These are phyloP conservation scores for Lysiphlebus fabarum DNA, from an alignment of 1,140 invertebrate species.

Conservation along the genomic window DNA sequence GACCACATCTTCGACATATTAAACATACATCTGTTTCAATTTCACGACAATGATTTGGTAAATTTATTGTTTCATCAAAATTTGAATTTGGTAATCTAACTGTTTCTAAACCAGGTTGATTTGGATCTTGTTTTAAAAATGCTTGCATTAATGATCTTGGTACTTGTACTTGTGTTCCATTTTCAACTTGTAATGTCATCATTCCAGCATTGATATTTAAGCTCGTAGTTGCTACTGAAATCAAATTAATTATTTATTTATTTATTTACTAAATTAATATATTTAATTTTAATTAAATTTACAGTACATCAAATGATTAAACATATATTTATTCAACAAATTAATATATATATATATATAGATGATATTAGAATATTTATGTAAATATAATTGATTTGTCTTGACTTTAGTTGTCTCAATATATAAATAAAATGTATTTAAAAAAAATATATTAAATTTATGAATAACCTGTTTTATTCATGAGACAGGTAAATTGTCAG, in stretches of 20 bases:
- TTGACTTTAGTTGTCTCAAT: constrained; percentile 27
- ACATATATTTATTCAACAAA: too few relatives aligned
- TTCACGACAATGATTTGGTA: constrained; percentile 54
- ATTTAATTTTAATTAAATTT: neutral
- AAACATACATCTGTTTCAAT: constrained; percentile 76
- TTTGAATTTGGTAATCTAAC: constrained; percentile 55
- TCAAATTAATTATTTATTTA: constrained; percentile 30
- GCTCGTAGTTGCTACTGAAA: constrained; percentile 49
- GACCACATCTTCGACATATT: constrained; percentile 81
- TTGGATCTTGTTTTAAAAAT: constrained; percentile 64
- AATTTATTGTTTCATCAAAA: constrained; percentile 50
- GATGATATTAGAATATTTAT: too few relatives aligned
- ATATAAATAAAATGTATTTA: constrained; percentile 16
- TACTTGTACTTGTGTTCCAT: constrained; percentile 61
- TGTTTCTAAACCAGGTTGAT: constrained; percentile 65
- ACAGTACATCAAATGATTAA: constrained; percentile 2
- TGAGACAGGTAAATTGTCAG: constrained; percentile 46
- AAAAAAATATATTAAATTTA: constrained; percentile 38
- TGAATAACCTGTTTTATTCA: constrained; percentile 38
- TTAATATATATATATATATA: too few relatives aligned
- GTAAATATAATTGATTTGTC: constrained; percentile 29
- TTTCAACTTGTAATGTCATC: constrained; percentile 49
- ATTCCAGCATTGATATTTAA: constrained; percentile 39
- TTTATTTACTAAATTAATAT: constrained; percentile 6
- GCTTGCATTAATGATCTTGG: constrained; percentile 64